phyloP scores from a whole-genome alignment of 2,888 invertebrate species.

The Habroteleia sp. region DNA sequence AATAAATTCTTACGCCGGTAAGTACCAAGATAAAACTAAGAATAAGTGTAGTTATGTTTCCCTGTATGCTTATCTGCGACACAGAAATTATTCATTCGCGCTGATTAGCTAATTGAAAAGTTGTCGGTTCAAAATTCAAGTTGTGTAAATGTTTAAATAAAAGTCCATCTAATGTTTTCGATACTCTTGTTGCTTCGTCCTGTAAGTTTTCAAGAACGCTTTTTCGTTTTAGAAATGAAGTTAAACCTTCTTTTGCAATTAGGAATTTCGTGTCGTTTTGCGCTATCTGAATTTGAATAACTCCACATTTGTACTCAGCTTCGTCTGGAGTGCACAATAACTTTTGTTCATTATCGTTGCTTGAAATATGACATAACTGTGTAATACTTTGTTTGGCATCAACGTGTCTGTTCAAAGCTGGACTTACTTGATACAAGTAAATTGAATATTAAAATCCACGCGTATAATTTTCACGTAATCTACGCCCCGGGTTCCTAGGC shows the following conservation, averaged over 20 bases:
- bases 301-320: slow-evolving; percentile 3
- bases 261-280: background rate
- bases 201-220: background rate
- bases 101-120: slow-evolving; percentile 21
- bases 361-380: slow-evolving; percentile 35
- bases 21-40: slow-evolving; percentile 19
- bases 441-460: slow-evolving; percentile 36
- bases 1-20: too few relatives aligned
- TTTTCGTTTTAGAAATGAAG: background rate
- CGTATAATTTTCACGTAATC: slow-evolving; percentile 23
- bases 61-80: background rate
- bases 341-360: slow-evolving; percentile 32
- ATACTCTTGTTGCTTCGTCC: too few relatives aligned
- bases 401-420: slow-evolving; percentile 22
- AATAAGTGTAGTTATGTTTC: slow-evolving; percentile 12
- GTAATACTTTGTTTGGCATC: slow-evolving; percentile 21
- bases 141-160: background rate
- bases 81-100: slow-evolving; percentile 13
- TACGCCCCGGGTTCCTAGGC: slow-evolving; percentile 7
- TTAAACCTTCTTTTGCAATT: slow-evolving; percentile 1
- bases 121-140: slow-evolving; percentile 3
- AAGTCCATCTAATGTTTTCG: too few relatives aligned
- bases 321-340: slow-evolving; percentile 5
- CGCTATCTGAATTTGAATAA: slow-evolving; percentile 22
- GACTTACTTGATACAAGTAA: slow-evolving; percentile 22